Evolutionary conservation across 2,888 invertebrate genomes (phyloP).

Genomic region (Dastarcus helophoroides): DNA sequence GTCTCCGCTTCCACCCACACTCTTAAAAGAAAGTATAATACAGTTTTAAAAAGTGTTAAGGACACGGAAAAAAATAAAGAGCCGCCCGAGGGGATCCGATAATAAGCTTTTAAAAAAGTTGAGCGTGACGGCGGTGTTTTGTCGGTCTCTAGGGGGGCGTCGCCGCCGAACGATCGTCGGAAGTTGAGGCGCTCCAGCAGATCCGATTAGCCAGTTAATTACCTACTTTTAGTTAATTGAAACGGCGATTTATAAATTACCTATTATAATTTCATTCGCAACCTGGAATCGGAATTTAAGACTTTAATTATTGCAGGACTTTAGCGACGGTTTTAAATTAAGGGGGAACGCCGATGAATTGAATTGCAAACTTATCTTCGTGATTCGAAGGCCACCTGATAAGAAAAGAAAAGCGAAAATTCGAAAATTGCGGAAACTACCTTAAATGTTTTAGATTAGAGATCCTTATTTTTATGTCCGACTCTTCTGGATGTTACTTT

Average conservation of each 20-base stretch:
- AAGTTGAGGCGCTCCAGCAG: constrained; percentile 15
- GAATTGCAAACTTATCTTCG: too few relatives aligned
- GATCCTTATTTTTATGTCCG: too few relatives aligned
- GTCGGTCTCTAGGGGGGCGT: constrained; percentile 29
- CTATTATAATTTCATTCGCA: constrained; percentile 32
- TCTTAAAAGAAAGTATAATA: constrained; percentile 36
- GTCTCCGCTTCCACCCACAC: too few relatives aligned
- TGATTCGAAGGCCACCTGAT: too few relatives aligned
- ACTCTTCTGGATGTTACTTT: too few relatives aligned
- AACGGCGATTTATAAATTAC: constrained; percentile 37
- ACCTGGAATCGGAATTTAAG: too few relatives aligned
- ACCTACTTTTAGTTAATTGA: constrained; percentile 36
- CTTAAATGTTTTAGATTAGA: too few relatives aligned
- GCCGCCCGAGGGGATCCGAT: constrained; percentile 29
- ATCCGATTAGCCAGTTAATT: constrained; percentile 39
- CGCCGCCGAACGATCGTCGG: constrained; percentile 10
- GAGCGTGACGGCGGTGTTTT: constrained; percentile 33
- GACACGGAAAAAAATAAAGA: constrained; percentile 32
- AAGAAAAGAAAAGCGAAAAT: too few relatives aligned
- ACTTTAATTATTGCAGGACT: too few relatives aligned
- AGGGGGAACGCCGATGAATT: too few relatives aligned
- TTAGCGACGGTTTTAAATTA: too few relatives aligned
- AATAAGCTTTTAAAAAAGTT: constrained; percentile 41
- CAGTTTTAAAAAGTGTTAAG: constrained; percentile 38
- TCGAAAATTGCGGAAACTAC: too few relatives aligned